Evolutionary conservation across 2,888 invertebrate genomes (phyloP).

Genomic region (Gasteruption jaculator): DNA sequence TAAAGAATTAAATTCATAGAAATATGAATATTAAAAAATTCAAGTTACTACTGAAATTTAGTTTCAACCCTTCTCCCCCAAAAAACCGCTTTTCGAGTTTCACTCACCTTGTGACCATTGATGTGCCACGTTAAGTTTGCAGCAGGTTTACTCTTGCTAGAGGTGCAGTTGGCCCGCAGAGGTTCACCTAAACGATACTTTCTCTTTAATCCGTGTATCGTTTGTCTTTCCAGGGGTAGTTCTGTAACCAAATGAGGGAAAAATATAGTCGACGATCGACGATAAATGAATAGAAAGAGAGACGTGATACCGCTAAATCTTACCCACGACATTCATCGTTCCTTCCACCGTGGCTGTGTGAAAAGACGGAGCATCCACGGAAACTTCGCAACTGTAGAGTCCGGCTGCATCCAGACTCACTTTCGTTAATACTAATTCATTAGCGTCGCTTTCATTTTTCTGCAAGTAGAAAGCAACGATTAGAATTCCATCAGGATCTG

Average conservation of each 20-base stretch:
- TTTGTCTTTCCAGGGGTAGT: constrained; percentile 42
- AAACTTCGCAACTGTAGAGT: constrained; percentile 46
- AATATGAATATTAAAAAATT: constrained; percentile 2
- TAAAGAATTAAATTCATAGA: background rate
- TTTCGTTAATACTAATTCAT: constrained; percentile 41
- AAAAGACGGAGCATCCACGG: constrained; percentile 47
- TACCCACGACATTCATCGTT: constrained; percentile 46
- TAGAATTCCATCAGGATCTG: too few relatives aligned
- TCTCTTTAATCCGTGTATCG: constrained; percentile 43
- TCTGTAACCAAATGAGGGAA: constrained; percentile 32
- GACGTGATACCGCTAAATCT: constrained; percentile 19
- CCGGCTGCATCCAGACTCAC: constrained; percentile 44
- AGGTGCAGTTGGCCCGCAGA: constrained; percentile 43
- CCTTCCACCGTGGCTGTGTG: constrained; percentile 43
- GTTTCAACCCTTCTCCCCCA: too few relatives aligned
- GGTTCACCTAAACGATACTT: constrained; percentile 44
- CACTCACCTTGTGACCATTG: constrained; percentile 43
- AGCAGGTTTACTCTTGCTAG: constrained; percentile 43
- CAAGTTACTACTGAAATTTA: too few relatives aligned
- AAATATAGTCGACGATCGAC: constrained; percentile 17
- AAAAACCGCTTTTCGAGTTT: too few relatives aligned
- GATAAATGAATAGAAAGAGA: background rate
- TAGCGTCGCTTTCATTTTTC: constrained; percentile 46
- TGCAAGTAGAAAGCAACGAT: constrained; percentile 26
- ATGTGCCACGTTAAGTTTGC: constrained; percentile 50